Conservation (phyloP, 92 coral and sea anemone species). For the Phymanthus crucifer region DNA sequence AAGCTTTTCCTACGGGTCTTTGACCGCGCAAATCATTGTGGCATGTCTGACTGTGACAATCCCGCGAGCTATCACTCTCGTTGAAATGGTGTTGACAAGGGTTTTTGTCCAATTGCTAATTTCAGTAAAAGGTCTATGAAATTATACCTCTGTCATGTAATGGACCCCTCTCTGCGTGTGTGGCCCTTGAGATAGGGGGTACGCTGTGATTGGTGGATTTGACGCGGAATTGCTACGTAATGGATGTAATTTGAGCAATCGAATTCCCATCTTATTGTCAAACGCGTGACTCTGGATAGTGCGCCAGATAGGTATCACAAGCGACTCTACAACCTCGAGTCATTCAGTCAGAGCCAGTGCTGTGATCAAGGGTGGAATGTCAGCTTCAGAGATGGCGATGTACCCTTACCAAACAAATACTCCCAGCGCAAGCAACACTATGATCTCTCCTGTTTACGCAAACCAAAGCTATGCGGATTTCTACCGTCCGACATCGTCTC, state of each 20-base stretch:
- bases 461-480: constrained; percentile 88
- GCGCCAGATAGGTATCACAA: constrained; percentile 56
- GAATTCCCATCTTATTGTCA: constrained; percentile 67
- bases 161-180: constrained; percentile 80
- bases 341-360: constrained; percentile 37
- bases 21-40: constrained; percentile 60
- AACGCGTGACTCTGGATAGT: constrained; percentile 82
- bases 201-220: constrained; percentile 68
- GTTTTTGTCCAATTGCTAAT: constrained; percentile 76
- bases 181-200: constrained; percentile 79
- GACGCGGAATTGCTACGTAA: constrained; percentile 20
- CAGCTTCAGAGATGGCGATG: constrained; percentile 77
- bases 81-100: constrained; percentile 94
- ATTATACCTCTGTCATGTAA: constrained; percentile 62
- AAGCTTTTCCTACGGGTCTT: constrained; percentile 59
- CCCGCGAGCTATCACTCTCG: constrained; percentile 67
- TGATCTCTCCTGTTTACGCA: constrained; percentile 87
- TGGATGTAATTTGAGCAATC: constrained; percentile 61
- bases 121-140: constrained; percentile 70
- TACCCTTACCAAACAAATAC: constrained; percentile 89
- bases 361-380: constrained; percentile 32
- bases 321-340: constrained; percentile 46
- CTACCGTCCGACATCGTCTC: constrained; percentile 85
- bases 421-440: constrained; percentile 75
- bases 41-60: constrained; percentile 40